Percentiles rank a stretch among this genome's conserved stretches.
Evolutionary conservation across 1,140 invertebrate genomes (phyloP).

Genomic region (Polypedilum pembai): DNA sequence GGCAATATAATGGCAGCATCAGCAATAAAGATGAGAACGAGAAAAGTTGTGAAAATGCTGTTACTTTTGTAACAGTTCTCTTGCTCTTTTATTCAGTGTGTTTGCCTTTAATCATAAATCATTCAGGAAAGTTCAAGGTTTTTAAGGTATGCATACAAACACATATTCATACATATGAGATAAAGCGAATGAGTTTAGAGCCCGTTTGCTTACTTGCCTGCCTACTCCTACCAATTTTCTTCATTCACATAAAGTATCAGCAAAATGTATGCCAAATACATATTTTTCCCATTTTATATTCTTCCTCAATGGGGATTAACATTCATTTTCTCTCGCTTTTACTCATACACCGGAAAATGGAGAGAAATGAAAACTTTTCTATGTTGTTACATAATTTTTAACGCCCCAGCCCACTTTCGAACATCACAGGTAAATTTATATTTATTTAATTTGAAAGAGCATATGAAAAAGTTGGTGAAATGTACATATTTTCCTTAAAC

Average conservation of each 20-base stretch:
- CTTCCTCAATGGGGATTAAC: constrained; percentile 16
- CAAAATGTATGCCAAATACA: constrained; percentile 15
- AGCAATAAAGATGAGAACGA: neutral
- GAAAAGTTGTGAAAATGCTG: constrained; percentile 18
- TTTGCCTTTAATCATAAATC: constrained; percentile 25
- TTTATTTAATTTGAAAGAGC: constrained; percentile 25
- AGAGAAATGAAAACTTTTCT: too few relatives aligned
- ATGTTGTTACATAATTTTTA: too few relatives aligned
- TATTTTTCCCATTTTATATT: constrained; percentile 19
- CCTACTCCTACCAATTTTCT: neutral
- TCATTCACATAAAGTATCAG: constrained; percentile 1
- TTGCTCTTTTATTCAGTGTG: neutral
- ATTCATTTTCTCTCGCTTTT: neutral
- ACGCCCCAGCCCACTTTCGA: too few relatives aligned
- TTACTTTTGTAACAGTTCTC: neutral
- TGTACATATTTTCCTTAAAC: neutral
- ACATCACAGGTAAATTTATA: constrained; percentile 13
- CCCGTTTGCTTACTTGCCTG: neutral
- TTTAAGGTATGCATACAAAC: neutral
- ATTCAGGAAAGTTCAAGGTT: constrained; percentile 27
- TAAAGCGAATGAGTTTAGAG: neutral
- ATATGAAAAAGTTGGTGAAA: constrained; percentile 1
- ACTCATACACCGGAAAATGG: neutral
- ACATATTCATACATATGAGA: neutral
- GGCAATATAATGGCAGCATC: neutral